Base-by-base conservation (phyloP, 2,888 invertebrate species). In the Epinotia demarniana region DNA sequence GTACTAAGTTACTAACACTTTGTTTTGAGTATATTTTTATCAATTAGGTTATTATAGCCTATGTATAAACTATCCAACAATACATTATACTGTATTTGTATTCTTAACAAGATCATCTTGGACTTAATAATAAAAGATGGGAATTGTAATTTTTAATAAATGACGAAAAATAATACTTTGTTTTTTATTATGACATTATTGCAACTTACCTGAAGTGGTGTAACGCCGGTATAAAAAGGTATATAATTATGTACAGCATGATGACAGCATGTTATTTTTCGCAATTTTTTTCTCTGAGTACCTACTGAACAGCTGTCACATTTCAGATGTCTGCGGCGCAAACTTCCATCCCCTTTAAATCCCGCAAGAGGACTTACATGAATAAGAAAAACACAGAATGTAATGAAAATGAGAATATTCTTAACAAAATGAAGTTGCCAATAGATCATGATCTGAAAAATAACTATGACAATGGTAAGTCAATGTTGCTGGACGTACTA, bases 271-370 rank as follows among this genome's bases (percentile, higher is more conserved):
- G 12, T 57, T 57, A 16, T 16, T 49, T 49, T 5, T 5, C 2
- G 16, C 12, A 49, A 16, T 1, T 16, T 11, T 13, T 9, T 9
- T 39, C 39, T 39, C 39, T 9, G 9, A 39, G 39, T 39, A 39
- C 39, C 39, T 39, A 39, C 39, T 39, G 39, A 46, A 49, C 1
- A 18, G 27, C n/a, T 27, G n/a, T 61, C 62, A 72, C 16, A 33
- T 86, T 87, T 80, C 85, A 92, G 90, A 94, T 94, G 94, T 87
- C 93, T 71, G 84, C 89, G 43, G 81, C 92, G 18, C 95, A 95
- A 84, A 88, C 90, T 53, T 90, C 88, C 2, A 92, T 95, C 76
- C 90, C 93, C 11, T 95, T 95, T 79, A 92, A 89, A 79, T 85
- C 91, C 39, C 90, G 94, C 13, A 95, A 95, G 80, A 94, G 90